Evolutionary conservation across 64 coral and sea anemone species (phyloP).

Genomic region (Montipora foliosa): DNA sequence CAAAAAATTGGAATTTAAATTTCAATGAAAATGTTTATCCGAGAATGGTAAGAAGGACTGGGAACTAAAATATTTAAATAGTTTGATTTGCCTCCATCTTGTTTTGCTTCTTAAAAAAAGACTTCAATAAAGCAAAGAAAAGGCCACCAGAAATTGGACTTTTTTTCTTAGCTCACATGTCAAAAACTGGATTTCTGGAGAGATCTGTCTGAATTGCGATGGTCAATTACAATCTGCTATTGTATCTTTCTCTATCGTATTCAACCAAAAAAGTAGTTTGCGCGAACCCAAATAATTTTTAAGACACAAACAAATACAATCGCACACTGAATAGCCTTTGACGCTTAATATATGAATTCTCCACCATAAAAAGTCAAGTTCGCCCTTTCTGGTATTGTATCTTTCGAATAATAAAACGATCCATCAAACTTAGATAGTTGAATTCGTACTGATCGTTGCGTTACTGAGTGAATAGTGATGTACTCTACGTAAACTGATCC

Average conservation of each 20-base stretch:
- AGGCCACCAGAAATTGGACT: not conserved
- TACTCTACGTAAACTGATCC: not conserved
- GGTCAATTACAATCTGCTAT: not conserved
- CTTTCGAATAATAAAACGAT: not conserved
- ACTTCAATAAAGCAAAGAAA: not conserved
- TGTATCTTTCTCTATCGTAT: not conserved
- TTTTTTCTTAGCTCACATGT: not conserved
- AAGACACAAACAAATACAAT: not conserved
- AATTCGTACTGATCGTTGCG: constrained; percentile 20
- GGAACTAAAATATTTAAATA: constrained; percentile 10
- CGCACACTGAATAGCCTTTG: not conserved
- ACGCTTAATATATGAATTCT: not conserved
- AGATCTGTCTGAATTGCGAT: not conserved
- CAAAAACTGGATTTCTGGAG: not conserved
- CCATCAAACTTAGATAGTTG: not conserved
- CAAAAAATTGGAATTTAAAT: no score
- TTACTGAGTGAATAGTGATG: constrained; percentile 19
- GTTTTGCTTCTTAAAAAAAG: not conserved
- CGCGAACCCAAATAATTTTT: not conserved
- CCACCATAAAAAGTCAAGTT: not conserved
- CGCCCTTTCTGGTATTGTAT: not conserved
- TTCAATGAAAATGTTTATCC: not conserved
- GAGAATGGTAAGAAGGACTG: constrained; percentile 8
- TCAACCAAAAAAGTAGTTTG: not conserved
- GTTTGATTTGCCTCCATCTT: constrained; percentile 60